These are phyloP conservation scores for Daktulosphaira vitifoliae DNA, from an alignment of 1,140 invertebrate species.

Conservation along the genomic window DNA sequence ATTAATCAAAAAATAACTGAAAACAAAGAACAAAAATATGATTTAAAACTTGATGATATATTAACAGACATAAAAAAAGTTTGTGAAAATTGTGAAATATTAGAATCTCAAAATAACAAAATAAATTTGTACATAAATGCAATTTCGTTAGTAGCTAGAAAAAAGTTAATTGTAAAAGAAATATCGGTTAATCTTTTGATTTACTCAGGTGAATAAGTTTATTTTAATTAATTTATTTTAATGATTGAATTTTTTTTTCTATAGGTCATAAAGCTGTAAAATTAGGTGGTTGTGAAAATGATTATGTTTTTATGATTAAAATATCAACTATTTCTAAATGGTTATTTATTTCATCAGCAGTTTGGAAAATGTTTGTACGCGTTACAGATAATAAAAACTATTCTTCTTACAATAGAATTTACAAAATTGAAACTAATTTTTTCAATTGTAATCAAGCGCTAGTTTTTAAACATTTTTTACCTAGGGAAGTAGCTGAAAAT, in stretches of 20 bases:
- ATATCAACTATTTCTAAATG: constrained; percentile 7
- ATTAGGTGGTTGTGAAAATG: constrained; percentile 9
- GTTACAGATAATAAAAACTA: background rate
- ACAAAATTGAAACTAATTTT: background rate
- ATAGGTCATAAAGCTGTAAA: constrained; percentile 19
- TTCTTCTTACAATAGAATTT: background rate
- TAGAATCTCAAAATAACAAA: background rate
- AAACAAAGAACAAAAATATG: background rate
- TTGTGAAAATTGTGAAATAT: background rate
- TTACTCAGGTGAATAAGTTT: constrained; percentile 26
- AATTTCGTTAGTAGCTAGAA: constrained; percentile 3
- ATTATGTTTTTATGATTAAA: constrained; percentile 20
- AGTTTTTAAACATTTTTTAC: constrained; percentile 1
- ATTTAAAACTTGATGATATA: background rate
- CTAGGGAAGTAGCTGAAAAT: background rate
- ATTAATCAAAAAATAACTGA: background rate
- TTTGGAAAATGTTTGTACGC: constrained; percentile 12
- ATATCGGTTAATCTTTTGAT: constrained; percentile 13
- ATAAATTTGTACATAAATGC: constrained; percentile 2
- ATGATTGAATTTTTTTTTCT: background rate
- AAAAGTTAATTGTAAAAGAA: background rate
- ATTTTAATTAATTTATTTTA: background rate
- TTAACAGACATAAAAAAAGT: constrained; percentile 2
- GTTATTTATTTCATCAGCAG: constrained; percentile 8
- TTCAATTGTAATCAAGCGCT: constrained; percentile 11